Base-by-base conservation (phyloP, 2,888 invertebrate genomes). In the Euclidia mi region DNA sequence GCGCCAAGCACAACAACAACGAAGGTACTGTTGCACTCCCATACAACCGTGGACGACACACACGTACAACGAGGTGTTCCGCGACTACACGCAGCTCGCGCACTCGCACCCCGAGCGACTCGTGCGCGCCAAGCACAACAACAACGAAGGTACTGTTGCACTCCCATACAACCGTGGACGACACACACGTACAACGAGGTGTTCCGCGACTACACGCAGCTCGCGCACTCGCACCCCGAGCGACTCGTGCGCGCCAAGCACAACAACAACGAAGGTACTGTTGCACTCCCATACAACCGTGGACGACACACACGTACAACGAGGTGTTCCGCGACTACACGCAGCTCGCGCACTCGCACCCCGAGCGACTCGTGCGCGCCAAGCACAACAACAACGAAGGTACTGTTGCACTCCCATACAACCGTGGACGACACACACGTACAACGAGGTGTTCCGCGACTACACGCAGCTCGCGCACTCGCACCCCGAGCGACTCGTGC, bases 141-240 rank as follows among this genome's bases (percentile, higher is more conserved):
- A 93, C 83, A 91, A 92, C 79, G 91, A 91, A 72, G 91, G 92
- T 91, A 69, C 10, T 0, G 11, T 2, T 10, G 1, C 9, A n/a
- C n/a, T n/a, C n/a, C n/a, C n/a, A 6, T 25, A 38, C 29, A 0
- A 1, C 42, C n/a, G n/a, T n/a, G n/a, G n/a, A n/a, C n/a, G n/a
- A n/a, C n/a, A n/a, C 98, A 97, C 82, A 98, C 98, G 1, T 98
- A 98, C n/a, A n/a, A n/a, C n/a, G n/a, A 98, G 83, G 98, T 98
- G 64, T 98, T 98, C 88, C 96, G 98, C 76, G 98, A 98, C 91
- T 98, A 98, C 88, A 97, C 97, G 64, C 97, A 97, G 82, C 95
- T 97, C 58, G 97, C 97, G 38, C 97, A 97, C 86, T 97, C 96
- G 63, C 97, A 97, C 88, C 97, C 97, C 9, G 97, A 97, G 87